phyloP scores from a whole-genome alignment of 1,140 invertebrate species.

The Bombus affinis region DNA sequence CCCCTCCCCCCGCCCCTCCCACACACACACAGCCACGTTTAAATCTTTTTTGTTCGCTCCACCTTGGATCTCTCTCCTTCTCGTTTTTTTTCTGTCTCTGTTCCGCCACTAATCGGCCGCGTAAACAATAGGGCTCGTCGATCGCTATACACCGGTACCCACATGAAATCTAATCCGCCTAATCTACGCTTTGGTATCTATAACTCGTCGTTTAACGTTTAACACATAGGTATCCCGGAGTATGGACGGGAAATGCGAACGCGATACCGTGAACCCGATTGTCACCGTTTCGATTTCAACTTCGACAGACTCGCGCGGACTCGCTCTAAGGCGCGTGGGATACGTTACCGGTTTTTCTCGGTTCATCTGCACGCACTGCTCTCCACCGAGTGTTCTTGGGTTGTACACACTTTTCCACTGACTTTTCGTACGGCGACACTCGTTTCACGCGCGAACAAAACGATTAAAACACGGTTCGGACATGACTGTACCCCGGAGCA shows the following conservation, averaged over 20 bases:
- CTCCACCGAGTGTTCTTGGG: no score
- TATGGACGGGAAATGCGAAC: neutral
- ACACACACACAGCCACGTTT: neutral
- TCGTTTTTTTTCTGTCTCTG: neutral
- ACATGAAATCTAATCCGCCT: slow-evolving; percentile 64
- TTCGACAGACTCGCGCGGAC: neutral
- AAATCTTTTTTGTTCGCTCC: slow-evolving; percentile 30
- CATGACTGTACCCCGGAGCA: neutral
- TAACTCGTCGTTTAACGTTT: neutral
- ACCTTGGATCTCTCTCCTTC: neutral
- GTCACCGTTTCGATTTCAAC: slow-evolving; percentile 37
- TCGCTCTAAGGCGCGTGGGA: neutral
- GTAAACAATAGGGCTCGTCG: slow-evolving; percentile 28
- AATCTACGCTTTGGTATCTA: slow-evolving; percentile 53
- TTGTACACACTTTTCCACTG: slow-evolving; percentile 14
- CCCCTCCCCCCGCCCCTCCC: neutral
- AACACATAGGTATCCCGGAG: neutral
- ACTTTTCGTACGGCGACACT: neutral
- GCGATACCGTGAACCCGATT: slow-evolving; percentile 30
- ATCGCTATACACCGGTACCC: slow-evolving; percentile 34
- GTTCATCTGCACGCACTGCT: neutral
- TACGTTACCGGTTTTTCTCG: slow-evolving; percentile 30
- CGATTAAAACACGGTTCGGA: slow-evolving; percentile 3
- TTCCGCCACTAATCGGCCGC: slow-evolving; percentile 23
- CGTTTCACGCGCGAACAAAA: slow-evolving; percentile 32